Percentiles rank a stretch among this genome's conserved stretches.
Evolutionary conservation across 2,888 invertebrate species (phyloP).

Genomic region (Aphidius colemani): DNA sequence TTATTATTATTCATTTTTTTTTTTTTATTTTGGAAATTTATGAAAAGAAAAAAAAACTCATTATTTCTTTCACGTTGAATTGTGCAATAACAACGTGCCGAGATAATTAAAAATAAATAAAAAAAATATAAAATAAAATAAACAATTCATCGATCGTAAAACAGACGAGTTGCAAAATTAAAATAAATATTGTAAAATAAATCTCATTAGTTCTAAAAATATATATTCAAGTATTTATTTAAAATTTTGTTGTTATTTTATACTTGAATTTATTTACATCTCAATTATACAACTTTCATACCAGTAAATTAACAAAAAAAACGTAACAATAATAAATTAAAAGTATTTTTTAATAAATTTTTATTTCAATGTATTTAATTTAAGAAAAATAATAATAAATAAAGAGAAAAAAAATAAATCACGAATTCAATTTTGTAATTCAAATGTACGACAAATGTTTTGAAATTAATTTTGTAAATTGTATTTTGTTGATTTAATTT

Average conservation of each 20-base stretch:
- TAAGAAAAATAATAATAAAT: not conserved
- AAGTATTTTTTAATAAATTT: not conserved
- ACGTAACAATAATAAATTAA: no score
- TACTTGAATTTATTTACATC: slow-evolving; percentile 25
- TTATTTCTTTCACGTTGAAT: no score
- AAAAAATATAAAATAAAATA: slow-evolving; percentile 8
- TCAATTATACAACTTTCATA: slow-evolving; percentile 16
- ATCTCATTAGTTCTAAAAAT: slow-evolving; percentile 22
- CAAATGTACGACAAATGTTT: not conserved
- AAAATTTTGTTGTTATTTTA: slow-evolving; percentile 8
- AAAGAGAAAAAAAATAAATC: not conserved
- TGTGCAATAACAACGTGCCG: no score
- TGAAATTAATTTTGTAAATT: not conserved
- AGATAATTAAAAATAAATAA: not conserved
- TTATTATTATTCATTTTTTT: no score
- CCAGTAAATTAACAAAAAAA: slow-evolving; percentile 4
- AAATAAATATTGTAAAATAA: slow-evolving; percentile 22
- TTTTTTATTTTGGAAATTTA: no score
- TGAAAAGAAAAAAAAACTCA: no score
- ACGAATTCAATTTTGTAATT: not conserved
- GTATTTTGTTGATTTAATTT: not conserved
- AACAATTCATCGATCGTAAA: slow-evolving; percentile 25
- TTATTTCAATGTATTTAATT: slow-evolving; percentile 3
- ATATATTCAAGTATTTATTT: slow-evolving; percentile 8
- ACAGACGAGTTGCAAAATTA: slow-evolving; percentile 24